Conservation (phyloP, 2,888 invertebrate genomes). For the Caenorhabditis sulstoni region DNA sequence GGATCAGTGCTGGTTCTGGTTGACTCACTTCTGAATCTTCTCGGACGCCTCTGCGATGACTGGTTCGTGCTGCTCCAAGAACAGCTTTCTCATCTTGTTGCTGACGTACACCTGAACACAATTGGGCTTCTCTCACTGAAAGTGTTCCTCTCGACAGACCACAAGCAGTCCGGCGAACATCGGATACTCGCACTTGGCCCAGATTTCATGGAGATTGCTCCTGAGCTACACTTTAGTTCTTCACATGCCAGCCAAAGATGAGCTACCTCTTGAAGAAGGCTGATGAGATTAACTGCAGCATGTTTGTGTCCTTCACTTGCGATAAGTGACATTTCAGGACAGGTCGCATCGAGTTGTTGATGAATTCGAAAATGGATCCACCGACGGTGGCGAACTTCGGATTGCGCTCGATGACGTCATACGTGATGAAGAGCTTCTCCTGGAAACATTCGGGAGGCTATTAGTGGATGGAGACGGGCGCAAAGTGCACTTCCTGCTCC, state of each 20-base stretch:
- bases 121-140: constrained; percentile 8
- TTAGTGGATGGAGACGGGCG: neutral
- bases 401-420: constrained; percentile 59
- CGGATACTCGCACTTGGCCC: constrained; percentile 55
- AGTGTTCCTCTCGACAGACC: constrained; percentile 16
- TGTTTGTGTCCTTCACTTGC: constrained; percentile 50
- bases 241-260: neutral
- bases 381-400: constrained; percentile 58
- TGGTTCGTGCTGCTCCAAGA: constrained; percentile 59
- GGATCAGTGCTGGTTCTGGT: neutral
- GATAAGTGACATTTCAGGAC: constrained; percentile 55
- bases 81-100: constrained; percentile 61
- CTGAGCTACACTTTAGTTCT: constrained; percentile 53
- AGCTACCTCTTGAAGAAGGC: constrained; percentile 57
- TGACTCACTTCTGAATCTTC: constrained; percentile 55
- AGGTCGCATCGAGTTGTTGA: constrained; percentile 46
- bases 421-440: constrained; percentile 57
- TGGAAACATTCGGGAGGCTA: constrained; percentile 16
- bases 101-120: constrained; percentile 54
- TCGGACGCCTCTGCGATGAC: constrained; percentile 61
- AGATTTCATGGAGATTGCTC: constrained; percentile 51
- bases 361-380: constrained; percentile 54
- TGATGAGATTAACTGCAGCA: constrained; percentile 54
- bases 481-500: constrained; percentile 46
- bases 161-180: constrained; percentile 54